Percentiles rank a stretch among this genome's conserved stretches.
These are phyloP conservation scores for Epinotia bilunana DNA, from an alignment of 2,888 invertebrate genomes.

Conservation along the genomic window DNA sequence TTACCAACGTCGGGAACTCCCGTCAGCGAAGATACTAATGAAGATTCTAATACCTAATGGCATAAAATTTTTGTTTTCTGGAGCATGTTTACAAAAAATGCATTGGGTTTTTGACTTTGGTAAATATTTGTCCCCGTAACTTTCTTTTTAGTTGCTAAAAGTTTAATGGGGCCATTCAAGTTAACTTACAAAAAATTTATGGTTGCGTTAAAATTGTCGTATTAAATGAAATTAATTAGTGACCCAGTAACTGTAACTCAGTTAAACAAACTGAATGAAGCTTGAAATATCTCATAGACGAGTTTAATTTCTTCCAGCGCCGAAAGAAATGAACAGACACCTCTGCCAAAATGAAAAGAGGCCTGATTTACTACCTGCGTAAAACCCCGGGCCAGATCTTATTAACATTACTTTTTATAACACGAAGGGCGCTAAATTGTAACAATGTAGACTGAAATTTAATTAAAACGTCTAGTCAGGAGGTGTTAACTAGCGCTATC, in stretches of 20 bases:
- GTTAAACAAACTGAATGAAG: conserved; percentile 53
- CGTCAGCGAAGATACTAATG: no score
- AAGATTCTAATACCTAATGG: no score
- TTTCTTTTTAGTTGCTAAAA: no score
- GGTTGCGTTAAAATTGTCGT: conserved; percentile 17
- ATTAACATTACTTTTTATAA: conserved; percentile 84
- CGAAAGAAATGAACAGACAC: conserved; percentile 79
- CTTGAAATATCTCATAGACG: conserved; percentile 73
- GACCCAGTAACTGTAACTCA: conserved; percentile 29
- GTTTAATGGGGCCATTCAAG: no score
- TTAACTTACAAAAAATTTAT: conserved; percentile 7
- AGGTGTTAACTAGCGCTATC: conserved; percentile 75
- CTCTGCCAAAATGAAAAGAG: conserved; percentile 79
- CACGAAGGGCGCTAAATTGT: conserved; percentile 76
- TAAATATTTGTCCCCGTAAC: no score
- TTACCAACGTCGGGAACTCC: no score
- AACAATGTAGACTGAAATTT: conserved; percentile 79
- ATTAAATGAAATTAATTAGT: conserved; percentile 34
- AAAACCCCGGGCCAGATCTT: conserved; percentile 75
- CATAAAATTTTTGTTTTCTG: no score
- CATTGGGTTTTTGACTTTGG: no score
- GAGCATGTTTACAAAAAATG: no score
- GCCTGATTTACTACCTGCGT: conserved; percentile 79
- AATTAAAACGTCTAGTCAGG: conserved; percentile 78
- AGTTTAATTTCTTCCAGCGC: conserved; percentile 72